Evolutionary conservation across 1,140 invertebrate genomes (phyloP), one percentile per base, ranked within the genome.

Genomic region (Formica selysi): DNA sequence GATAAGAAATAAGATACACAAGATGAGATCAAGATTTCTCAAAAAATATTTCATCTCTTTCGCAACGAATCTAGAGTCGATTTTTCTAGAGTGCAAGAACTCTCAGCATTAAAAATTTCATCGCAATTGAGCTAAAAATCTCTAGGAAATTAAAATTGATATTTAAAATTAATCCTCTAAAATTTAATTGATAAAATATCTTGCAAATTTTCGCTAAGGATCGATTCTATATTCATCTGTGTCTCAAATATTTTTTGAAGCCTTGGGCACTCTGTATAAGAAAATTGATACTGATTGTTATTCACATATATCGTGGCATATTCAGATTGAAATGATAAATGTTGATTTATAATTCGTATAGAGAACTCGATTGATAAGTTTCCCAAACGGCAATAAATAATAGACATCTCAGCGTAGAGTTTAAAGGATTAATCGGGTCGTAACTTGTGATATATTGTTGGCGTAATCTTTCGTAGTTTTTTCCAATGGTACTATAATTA

Each of bases 361-460:
- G 22, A 54, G 19, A 32, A 74, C 29, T 59, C 32, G 1, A 36
- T 65, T 32, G 2, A 71, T 71, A 86, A 70, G 48, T 85, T 74
- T 87, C 48, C 36, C n/a, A 26, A 87, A 87, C 67, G 86, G 86
- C 86, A 79, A 85, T 87, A 85, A 87, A 44, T 61, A 76, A 61
- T 80, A 68, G 7, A 5, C n/a, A 70, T 68, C 2, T 48, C 62
- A 68, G 26, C 26, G 13, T 71, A 73, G 70, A 19, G 19, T 29
- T 81, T 79, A 67, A 67, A 13, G 11, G 3, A 32, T 29, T 44
- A 71, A n/a, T 73, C 48, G 48, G 48, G 44, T 68, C 22, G 19
- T 29, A 78, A 78, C 4, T 26, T 38, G 57, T 48, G 26, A 84
- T 74, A 73, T 16, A 57, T 74, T 51, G 10, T 10, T 59, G 29